Evolutionary conservation across 1,140 invertebrate species (phyloP), one percentile per base, ranked within the genome.

Genomic region (Trichonephila inaurata): DNA sequence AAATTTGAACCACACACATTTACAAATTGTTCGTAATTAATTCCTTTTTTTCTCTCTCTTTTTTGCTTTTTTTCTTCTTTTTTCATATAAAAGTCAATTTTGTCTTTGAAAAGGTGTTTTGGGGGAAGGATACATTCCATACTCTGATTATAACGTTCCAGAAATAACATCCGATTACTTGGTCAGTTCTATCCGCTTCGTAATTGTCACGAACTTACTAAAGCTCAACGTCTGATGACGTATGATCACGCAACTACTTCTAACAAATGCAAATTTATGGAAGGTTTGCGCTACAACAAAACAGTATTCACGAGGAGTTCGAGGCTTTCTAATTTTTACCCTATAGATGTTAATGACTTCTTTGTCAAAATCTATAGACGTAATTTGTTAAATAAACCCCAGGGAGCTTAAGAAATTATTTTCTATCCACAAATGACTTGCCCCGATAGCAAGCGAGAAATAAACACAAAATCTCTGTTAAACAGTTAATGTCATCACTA

Each of bases 141-240:
- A 18, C 44, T 58, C 33, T 91, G 89, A 91, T 91, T 91, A 91
- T 21, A 91, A 77, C 58, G 89, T 91, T 91, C 89, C 72, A 61
- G 72, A 82, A 91, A 77, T 91, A 91, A 77, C 89, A 91, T 91
- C 72, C 72, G 89, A 81, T 91, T 91, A 61, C 44, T 40, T 81
- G 72, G 89, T 91, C 72, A 81, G 69, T 61, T 91, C 72, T 91
- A 91, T 77, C 69, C 72, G 66, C 33, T 69, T 61, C 51, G 21
- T 91, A 82, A 91, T 91, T 91, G 89, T 91, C 89, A 91, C 89
- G 89, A 91, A 91, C 69, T 10, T 0, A 24, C 77, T 66, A 51
- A 60, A 81, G 28, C 44, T n/a, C n/a, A 60, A 24, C 61, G 12
- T 82, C 72, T 91, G 69, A 91, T 91, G 69, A 61, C n/a, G 16